A percentile compares a stretch with the other conserved stretches of the same genome.
phyloP scores from a whole-genome alignment of 1,140 invertebrate species.

The Nylanderia fulva region DNA sequence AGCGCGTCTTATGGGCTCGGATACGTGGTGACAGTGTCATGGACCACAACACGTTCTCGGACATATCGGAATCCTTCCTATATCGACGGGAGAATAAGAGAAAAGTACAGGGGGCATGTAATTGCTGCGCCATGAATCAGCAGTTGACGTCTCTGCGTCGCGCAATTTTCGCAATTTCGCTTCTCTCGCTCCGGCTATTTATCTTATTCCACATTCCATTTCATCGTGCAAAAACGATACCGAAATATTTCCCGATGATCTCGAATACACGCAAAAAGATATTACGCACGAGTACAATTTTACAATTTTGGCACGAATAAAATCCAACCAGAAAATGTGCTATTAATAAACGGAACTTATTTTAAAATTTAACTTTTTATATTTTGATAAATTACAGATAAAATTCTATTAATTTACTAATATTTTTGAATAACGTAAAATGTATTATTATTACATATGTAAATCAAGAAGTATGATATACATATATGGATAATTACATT shows the following conservation, averaged over 20 bases:
- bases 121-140: constrained; percentile 35
- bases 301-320: constrained; percentile 1
- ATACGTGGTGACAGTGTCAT: constrained; percentile 39
- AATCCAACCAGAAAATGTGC: not conserved
- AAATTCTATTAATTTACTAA: too few species aligned
- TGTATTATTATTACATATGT: too few species aligned
- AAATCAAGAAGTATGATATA: not conserved
- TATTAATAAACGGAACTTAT: not conserved
- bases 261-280: not conserved
- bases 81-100: constrained; percentile 23
- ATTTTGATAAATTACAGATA: not conserved
- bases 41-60: constrained; percentile 15
- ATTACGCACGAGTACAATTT: not conserved
- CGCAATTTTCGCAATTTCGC: constrained; percentile 45
- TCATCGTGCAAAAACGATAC: constrained; percentile 5
- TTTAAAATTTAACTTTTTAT: not conserved
- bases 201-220: constrained; percentile 31
- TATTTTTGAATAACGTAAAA: too few species aligned
- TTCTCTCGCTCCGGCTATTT: constrained; percentile 29
- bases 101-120: constrained; percentile 25
- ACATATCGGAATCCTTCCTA: constrained; percentile 56
- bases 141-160: constrained; percentile 22
- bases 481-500: not conserved
- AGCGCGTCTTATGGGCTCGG: constrained; percentile 56
- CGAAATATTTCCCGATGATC: constrained; percentile 1